phyloP scores from a whole-genome alignment of 2,113 vertebrate genomes.

The Podarcis raffonei region DNA sequence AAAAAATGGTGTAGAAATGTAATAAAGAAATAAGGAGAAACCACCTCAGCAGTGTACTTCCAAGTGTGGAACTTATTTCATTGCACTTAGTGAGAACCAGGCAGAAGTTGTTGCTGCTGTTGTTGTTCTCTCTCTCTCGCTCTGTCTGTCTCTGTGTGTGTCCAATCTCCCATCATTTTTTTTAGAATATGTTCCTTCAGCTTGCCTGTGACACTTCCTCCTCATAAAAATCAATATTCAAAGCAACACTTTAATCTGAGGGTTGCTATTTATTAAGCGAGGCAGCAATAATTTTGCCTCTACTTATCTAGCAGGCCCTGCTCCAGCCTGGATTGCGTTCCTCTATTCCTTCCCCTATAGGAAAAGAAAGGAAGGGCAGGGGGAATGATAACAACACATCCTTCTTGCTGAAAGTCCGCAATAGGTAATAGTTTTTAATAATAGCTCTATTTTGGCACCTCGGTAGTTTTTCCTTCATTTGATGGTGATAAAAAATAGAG shows the following conservation, averaged over 20 bases:
- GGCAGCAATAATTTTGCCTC: not conserved
- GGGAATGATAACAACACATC: not conserved
- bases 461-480: not conserved
- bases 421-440: not conserved
- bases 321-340: not conserved
- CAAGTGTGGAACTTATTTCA: not conserved
- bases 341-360: not conserved
- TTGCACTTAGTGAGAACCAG: not conserved
- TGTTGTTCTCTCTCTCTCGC: no score
- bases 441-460: not conserved
- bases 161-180: not conserved
- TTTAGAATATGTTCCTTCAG: not conserved
- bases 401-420: not conserved
- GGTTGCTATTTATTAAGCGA: constrained; percentile 11
- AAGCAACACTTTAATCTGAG: constrained; percentile 39
- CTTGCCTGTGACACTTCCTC: not conserved
- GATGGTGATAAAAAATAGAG: not conserved
- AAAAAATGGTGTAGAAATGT: no score
- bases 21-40: no score
- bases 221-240: constrained; percentile 31
- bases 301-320: not conserved
- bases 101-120: not conserved
- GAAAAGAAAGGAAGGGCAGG: not conserved
- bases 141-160: no score
- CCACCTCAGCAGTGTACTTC: not conserved